Base-by-base conservation (phyloP, 2,113 vertebrate genomes). In the Bombycilla garrulus region DNA sequence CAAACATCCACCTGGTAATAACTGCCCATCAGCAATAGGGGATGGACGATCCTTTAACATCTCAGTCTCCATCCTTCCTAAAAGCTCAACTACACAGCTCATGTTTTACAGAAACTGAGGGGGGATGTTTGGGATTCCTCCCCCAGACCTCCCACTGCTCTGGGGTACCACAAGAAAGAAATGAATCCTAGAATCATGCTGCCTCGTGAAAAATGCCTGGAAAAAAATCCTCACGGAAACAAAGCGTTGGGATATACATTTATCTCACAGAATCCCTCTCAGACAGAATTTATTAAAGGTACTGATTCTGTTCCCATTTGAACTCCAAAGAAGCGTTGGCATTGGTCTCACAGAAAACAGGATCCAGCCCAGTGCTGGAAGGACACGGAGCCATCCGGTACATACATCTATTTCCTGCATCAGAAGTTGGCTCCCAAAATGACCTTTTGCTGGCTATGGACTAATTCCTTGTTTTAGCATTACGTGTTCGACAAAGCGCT, bases 381-480 rank as follows among this genome's bases (percentile, higher is more conserved):
- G 92, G 80, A 93, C 86, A 51, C 13, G 50, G 76, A 94, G 88
- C 56, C 88, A 93, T 88, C 86, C 57, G 1, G 69, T 67, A 88
- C 69, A 62, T 24, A 67, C 44, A 73, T 33, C 22, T 7, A 92
- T 60, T 93, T 94, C 86, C 91, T 92, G 80, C 58, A 88, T 77
- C 82, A 67, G 13, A 86, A 92, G 4, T 26, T 88, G 91, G 91
- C 91, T 95, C 72, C 83, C 72, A 67, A 40, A 92, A 78, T 70
- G 88, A 86, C 91, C 91, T 93, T 54, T 64, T 86, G 81, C 89
- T 94, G 91, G 72, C 86, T 79, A 15, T n/a, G 47, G 51, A 56
- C 84, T 93, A 88, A 92, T 74, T 64, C 83, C 88, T 79, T 89
- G 64, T 88, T 96, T 89, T 18, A 96, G 31, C 72, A 78, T 86